Conservation (phyloP, 2,797 vertebrate genomes). For the Epinephelus coioides region DNA sequence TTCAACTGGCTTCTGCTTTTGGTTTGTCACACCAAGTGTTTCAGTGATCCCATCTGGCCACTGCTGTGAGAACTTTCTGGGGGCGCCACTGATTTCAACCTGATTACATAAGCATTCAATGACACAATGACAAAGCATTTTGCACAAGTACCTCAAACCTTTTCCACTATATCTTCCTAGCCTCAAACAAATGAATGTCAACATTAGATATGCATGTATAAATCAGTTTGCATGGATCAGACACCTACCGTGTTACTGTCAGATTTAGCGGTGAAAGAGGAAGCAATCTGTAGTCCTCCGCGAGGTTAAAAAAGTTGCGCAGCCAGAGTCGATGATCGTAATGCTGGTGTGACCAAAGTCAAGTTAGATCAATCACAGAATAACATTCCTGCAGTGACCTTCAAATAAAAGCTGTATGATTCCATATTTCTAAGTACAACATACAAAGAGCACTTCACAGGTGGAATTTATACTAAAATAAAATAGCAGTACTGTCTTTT, state of each 20-base stretch:
- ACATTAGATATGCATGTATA: background rate
- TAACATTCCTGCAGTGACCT: constrained; percentile 12
- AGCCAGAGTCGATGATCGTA: background rate
- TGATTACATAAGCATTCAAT: constrained; percentile 3
- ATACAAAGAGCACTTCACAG: background rate
- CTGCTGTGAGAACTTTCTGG: too few relatives aligned
- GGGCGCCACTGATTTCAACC: too few relatives aligned
- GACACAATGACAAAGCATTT: constrained; percentile 36
- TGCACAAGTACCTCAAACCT: background rate
- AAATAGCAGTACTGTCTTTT: too few relatives aligned
- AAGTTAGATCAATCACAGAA: background rate
- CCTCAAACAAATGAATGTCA: too few relatives aligned
- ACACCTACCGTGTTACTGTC: constrained; percentile 9
- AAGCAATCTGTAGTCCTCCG: background rate
- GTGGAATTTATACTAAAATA: background rate
- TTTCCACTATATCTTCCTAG: background rate
- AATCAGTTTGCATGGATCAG: background rate
- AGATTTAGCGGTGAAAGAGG: background rate
- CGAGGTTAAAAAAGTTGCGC: background rate
- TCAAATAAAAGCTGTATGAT: constrained; percentile 63
- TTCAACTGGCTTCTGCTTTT: too few relatives aligned
- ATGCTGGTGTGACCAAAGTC: background rate
- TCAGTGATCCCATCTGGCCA: too few relatives aligned
- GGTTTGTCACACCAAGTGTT: too few relatives aligned
- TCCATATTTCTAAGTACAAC: background rate